phyloP scores from a whole-genome alignment of 2,113 vertebrate species.

The Ptychochromis oligacanthus region DNA sequence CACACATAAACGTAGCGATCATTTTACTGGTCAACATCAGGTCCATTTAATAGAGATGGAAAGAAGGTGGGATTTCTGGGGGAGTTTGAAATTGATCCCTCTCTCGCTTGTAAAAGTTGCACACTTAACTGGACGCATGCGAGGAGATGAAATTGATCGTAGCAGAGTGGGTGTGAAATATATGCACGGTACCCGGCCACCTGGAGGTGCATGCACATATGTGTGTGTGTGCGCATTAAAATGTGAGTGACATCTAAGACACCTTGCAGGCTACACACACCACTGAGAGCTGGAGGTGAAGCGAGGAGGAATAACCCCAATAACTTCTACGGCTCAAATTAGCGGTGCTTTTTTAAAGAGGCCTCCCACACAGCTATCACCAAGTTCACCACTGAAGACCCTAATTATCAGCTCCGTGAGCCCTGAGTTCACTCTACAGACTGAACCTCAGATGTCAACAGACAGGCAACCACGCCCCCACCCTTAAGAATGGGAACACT shows the following conservation, averaged over 20 bases:
- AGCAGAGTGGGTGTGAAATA: constrained; percentile 68
- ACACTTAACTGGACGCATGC: constrained; percentile 66
- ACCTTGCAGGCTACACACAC: constrained; percentile 25
- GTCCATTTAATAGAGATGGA: constrained; percentile 47
- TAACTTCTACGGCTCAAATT: constrained; percentile 65
- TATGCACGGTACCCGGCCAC: constrained; percentile 51
- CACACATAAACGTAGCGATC: constrained; percentile 43
- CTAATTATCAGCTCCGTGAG: constrained; percentile 51
- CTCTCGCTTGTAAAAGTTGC: constrained; percentile 70
- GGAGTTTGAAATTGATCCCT: constrained; percentile 65
- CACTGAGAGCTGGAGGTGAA: constrained; percentile 35
- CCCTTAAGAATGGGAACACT: constrained; percentile 37
- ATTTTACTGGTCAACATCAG: constrained; percentile 61
- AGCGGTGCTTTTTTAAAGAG: constrained; percentile 45
- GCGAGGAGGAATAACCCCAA: constrained; percentile 55
- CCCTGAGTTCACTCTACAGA: constrained; percentile 13
- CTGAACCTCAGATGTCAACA: constrained; percentile 34
- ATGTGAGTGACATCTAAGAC: constrained; percentile 40
- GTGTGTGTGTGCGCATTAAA: constrained; percentile 4
- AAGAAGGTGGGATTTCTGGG: constrained; percentile 60
- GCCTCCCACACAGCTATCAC: constrained; percentile 60
- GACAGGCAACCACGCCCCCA: constrained; percentile 29
- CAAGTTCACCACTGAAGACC: constrained; percentile 19
- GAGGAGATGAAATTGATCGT: constrained; percentile 67
- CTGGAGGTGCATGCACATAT: constrained; percentile 41